Evolutionary conservation across 2,113 vertebrate species (phyloP).

Genomic region (Ariopsis seemanni): DNA sequence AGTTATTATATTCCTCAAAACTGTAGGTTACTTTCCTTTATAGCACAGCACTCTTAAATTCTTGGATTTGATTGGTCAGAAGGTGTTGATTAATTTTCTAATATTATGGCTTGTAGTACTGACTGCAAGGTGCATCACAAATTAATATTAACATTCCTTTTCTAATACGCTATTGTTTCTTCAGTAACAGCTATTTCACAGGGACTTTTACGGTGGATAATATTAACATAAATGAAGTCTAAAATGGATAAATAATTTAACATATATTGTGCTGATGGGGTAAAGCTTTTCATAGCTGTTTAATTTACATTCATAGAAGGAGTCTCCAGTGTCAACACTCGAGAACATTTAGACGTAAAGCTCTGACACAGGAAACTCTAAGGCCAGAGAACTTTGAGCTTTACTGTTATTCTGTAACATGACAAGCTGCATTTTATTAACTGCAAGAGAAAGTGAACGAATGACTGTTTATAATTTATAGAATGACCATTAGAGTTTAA

Average conservation of each 20-base stretch:
- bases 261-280: no score
- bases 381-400: background rate
- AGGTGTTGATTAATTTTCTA: background rate
- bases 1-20: background rate
- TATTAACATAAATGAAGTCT: no score
- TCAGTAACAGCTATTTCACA: no score
- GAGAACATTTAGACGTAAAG: background rate
- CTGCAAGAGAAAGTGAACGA: background rate
- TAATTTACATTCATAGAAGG: background rate
- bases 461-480: background rate
- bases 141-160: no score
- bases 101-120: background rate
- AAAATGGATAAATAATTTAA: background rate
- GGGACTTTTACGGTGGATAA: no score
- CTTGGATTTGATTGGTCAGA: background rate
- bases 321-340: background rate
- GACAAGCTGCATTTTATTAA: background rate
- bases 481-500: background rate
- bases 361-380: background rate
- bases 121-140: no score
- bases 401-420: background rate
- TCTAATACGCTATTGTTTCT: no score
- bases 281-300: background rate
- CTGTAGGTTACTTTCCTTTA: background rate
- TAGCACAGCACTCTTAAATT: background rate